phyloP scores from a whole-genome alignment of 1,140 invertebrate genomes.

The Drosophila biarmipes region DNA sequence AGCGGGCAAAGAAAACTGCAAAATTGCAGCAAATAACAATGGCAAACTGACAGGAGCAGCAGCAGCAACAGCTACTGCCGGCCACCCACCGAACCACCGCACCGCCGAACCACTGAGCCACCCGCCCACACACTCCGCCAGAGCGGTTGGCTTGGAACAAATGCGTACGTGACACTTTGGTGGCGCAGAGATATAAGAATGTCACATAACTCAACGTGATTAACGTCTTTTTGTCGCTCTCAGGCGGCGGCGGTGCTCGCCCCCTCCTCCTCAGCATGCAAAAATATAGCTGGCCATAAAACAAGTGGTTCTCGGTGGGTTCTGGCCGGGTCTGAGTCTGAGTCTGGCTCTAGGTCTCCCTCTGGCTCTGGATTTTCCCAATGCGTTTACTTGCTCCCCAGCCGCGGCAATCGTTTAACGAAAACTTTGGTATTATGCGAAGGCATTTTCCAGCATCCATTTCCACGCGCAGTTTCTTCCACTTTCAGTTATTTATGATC shows the following conservation, averaged over 20 bases:
- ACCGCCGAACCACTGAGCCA: conserved; percentile 10
- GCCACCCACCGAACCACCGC: conserved; percentile 10
- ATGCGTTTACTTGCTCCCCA: conserved; percentile 9
- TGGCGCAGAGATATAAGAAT: conserved; percentile 80
- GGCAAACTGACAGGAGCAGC: conserved; percentile 52
- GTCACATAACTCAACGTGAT: conserved; percentile 82
- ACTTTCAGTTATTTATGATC: conserved; percentile 8
- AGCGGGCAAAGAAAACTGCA: conserved; percentile 56
- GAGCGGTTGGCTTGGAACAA: conserved; percentile 65
- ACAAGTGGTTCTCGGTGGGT: conserved; percentile 58
- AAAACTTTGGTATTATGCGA: conserved; percentile 24
- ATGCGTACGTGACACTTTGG: conserved; percentile 82
- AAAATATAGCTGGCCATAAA: conserved; percentile 75
- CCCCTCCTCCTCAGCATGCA: conserved; percentile 40
- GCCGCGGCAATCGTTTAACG: conserved; percentile 27
- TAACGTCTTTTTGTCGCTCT: conserved; percentile 75
- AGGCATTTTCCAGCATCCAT: conserved; percentile 16
- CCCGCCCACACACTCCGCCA: conserved; percentile 9
- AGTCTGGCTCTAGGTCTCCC: no score
- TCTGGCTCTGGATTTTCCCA: conserved; percentile 23
- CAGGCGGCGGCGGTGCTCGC: conserved; percentile 5
- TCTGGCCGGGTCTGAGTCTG: background rate
- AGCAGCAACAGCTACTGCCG: conserved; percentile 33
- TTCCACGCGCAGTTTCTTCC: background rate
- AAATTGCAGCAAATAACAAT: conserved; percentile 71